Evolutionary conservation across 1,140 invertebrate genomes (phyloP), one percentile per base, ranked within the genome.

Genomic region (Drosophila paulistorum): DNA sequence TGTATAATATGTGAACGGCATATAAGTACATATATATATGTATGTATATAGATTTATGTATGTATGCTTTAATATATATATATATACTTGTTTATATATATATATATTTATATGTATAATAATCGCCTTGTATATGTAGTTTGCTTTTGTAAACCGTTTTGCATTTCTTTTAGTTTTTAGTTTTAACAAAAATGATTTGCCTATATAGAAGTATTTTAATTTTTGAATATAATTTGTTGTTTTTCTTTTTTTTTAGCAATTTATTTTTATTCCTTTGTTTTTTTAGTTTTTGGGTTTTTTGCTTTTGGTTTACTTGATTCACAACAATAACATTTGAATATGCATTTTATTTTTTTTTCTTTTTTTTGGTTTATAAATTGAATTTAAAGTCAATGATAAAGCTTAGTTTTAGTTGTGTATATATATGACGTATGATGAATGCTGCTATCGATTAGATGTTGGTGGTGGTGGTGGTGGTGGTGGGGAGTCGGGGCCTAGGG

Each of bases 301-400:
- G 14, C 68, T 63, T 68, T 74, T 54, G 11, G 87, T 87, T 83
- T 74, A 75, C 83, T 87, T 89, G 77, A 87, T 89, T 87, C 84
- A 87, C 83, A 87, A 87, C 83, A 87, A 87, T 87, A 87, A 87
- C 83, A 87, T 79, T 86, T 87, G 70, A 87, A 87, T 87, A 87
- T 82, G 82, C 82, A 68, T 83, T 51, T 51, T 51, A 37, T 41
- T 64, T 74, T 60, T 17, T 59, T 74, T 51, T 59, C 62, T 68
- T 7, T 48, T 61, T 54, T 61, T 58, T 65, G 26, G 41, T 33
- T 62, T 55, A 23, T 11, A 13, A 63, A 45, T 13, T 45, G 2
- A 23, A 23, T 33, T 30, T 63, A 48, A 63, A 63, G 42, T 63
- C 42, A 63, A 35, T 63, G 61, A 48, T 63, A 63, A 63, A 51